A percentile compares a stretch with the other conserved stretches of the same genome.
These are phyloP conservation scores for Calameuta filiformis DNA, from an alignment of 2,888 invertebrate genomes.

Conservation along the genomic window DNA sequence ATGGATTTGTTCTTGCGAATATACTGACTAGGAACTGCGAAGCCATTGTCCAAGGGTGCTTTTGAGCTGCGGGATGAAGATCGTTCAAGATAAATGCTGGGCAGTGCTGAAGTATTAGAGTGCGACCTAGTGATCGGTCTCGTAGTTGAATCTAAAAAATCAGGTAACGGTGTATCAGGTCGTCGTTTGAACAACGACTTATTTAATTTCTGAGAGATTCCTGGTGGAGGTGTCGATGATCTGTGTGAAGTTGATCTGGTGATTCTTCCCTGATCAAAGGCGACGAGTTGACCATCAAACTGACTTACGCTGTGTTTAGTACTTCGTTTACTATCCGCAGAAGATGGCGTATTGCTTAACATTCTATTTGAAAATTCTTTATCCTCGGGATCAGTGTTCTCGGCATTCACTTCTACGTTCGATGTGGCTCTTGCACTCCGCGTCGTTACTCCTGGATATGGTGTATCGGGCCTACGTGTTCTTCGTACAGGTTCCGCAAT, in stretches of 20 bases:
- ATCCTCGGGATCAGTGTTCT: neutral
- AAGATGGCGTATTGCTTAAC: neutral
- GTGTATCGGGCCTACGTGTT: conserved; percentile 24
- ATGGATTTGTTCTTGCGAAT: conserved; percentile 32
- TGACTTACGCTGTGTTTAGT: conserved; percentile 8
- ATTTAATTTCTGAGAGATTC: conserved; percentile 1
- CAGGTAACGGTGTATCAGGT: conserved; percentile 54
- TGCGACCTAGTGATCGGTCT: conserved; percentile 29
- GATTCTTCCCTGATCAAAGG: conserved; percentile 28
- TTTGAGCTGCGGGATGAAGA: conserved; percentile 41
- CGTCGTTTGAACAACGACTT: conserved; percentile 23
- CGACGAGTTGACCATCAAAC: neutral
- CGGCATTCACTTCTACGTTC: neutral
- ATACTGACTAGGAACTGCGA: conserved; percentile 32
- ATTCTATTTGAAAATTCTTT: neutral
- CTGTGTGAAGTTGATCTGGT: conserved; percentile 31
- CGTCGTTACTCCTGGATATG: conserved; percentile 18
- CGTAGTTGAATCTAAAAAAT: conserved; percentile 17
- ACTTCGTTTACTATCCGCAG: neutral
- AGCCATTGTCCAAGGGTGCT: conserved; percentile 44
- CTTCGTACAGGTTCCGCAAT: neutral
- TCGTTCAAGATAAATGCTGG: conserved; percentile 26
- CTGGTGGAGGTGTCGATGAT: conserved; percentile 11
- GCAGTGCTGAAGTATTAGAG: conserved; percentile 15
- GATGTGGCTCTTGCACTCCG: conserved; percentile 4